Evolutionary conservation across 2,113 vertebrate species (phyloP).

Genomic region (Ictidomys tridecemlineatus): DNA sequence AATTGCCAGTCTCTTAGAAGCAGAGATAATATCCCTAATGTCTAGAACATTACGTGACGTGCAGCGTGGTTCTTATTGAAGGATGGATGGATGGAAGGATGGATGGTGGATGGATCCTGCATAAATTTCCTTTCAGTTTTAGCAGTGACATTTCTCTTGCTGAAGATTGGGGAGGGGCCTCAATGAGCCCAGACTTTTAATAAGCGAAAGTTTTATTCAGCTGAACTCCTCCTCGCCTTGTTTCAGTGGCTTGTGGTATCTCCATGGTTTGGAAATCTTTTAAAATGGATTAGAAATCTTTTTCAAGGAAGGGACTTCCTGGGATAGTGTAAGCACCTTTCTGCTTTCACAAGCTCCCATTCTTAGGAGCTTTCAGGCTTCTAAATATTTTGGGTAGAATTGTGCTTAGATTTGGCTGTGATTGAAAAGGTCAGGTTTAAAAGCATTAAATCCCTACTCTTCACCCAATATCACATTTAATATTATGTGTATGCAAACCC

Average conservation of each 20-base stretch:
- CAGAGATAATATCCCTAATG: background rate
- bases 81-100: background rate
- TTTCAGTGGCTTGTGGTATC: background rate
- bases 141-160: background rate
- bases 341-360: background rate
- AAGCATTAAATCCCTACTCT: background rate
- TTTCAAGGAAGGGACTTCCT: constrained; percentile 16
- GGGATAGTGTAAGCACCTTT: background rate
- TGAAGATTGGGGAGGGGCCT: background rate
- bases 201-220: constrained; percentile 40
- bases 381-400: background rate
- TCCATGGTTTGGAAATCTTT: background rate
- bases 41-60: background rate
- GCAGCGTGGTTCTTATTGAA: background rate
- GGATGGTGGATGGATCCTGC: background rate
- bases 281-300: background rate
- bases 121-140: background rate
- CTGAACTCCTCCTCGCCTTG: constrained; percentile 13
- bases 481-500: background rate
- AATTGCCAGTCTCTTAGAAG: background rate
- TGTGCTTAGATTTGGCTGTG: background rate
- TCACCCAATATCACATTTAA: background rate
- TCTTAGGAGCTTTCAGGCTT: background rate
- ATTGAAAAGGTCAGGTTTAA: background rate
- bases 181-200: background rate